Percentiles rank a stretch among this genome's conserved stretches.
Conservation (phyloP, 2,113 vertebrate species). For the Rhagologus leucostigma region DNA sequence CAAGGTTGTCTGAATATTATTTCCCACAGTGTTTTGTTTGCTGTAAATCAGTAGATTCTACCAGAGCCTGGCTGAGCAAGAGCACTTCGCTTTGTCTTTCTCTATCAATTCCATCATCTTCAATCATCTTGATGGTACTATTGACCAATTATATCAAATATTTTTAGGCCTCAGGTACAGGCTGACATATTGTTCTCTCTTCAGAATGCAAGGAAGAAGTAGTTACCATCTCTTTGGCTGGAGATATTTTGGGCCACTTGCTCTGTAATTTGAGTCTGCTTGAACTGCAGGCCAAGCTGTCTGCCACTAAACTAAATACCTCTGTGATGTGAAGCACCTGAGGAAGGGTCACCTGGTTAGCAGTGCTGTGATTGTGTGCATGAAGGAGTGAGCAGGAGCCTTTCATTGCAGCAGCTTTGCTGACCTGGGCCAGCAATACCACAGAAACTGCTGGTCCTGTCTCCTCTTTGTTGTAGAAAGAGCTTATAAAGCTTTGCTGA, state of each 20-base stretch:
- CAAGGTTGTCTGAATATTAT: background rate
- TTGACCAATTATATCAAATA: background rate
- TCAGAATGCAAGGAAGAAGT: background rate
- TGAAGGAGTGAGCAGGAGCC: background rate
- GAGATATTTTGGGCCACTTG: background rate
- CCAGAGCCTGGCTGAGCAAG: background rate
- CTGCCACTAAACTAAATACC: background rate
- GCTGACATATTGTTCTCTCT: accelerated
- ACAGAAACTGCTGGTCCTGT: background rate
- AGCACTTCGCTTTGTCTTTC: background rate
- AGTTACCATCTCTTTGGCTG: background rate
- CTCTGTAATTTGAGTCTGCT: background rate
- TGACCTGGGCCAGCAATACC: background rate
- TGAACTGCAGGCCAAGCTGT: background rate
- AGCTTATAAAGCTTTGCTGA: background rate
- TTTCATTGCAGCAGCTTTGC: background rate
- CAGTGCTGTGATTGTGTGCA: accelerated
- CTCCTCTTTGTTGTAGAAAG: background rate
- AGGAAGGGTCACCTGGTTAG: background rate
- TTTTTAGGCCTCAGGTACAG: background rate
- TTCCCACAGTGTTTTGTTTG: background rate
- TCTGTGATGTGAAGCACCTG: background rate
- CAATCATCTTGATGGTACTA: background rate
- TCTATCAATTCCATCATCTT: background rate
- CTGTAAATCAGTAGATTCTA: background rate